Base-by-base conservation (phyloP, 2,113 vertebrate genomes). In the Leucosticte australis region DNA sequence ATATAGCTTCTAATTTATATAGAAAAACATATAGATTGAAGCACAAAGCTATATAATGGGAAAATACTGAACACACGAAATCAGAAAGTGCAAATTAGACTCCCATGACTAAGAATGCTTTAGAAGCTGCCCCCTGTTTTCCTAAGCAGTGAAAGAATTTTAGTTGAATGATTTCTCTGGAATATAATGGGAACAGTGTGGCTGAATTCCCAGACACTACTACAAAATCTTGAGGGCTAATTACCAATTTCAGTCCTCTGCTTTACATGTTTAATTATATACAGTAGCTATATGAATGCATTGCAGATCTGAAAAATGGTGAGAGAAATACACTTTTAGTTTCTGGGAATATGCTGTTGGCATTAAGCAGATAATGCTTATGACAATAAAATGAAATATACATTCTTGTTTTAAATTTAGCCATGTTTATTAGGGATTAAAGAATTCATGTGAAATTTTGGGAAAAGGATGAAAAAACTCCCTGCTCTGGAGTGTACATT, bases 361-460 rank as follows among this genome's bases (percentile, higher is more conserved):
- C 60, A 73, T 44, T 84, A 82, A 89, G 31, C 11, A 84, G 80
- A 62, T 82, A 92, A 84, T 92, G 63, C 69, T 93, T 95, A 62
- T 62, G 94, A 96, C 65, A 97, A 90, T 89, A 90, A 94, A 90
- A 92, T 90, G 9, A 93, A 96, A 95, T 59, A 93, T 30, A 92
- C 28, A 78, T 86, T 84, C 37, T 18, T 60, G 21, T 89, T 96
- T 90, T 89, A 92, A 93, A 94, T 94, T 92, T 90, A 96, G 47
- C 49, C 11, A 22, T 87, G 49, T 95, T 95, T 90, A 84, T 93
- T 87, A 90, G 70, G 69, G 86, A 95, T 95, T 57, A 96, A 97
- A 96, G 56, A 84, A 94, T 82, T 92, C 24, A 37, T 52, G 49
- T 60, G 65, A 91, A 93, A 94, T 93, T 96, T 87, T 90, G 24